Base-by-base conservation (phyloP, 2,113 vertebrate species). In the Ramphastos sulfuratus region DNA sequence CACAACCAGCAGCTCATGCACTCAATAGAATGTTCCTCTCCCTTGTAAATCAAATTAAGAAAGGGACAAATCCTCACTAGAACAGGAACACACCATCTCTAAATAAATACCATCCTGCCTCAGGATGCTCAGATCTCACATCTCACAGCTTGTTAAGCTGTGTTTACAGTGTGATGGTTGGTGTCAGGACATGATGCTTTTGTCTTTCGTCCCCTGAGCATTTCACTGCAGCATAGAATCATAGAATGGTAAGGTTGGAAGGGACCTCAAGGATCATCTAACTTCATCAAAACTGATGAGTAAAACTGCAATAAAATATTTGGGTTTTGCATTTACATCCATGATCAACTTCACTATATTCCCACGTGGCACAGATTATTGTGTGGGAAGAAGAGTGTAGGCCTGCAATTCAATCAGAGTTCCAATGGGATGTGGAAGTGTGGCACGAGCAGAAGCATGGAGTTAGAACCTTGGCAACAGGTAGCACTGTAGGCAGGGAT, bases 321-420 rank as follows among this genome's bases (percentile, higher is more conserved):
- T 65, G 24, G 52, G 19, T 20, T 60, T 54, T 42, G 7, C 28
- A 65, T 69, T 55, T 64, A 67, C 12, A 31, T 75, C 58, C 50
- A 18, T 31, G 3, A 64, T 67, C 37, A 46, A 16, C 75, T 67
- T 25, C 55, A 20, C 73, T 0, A 0, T n/a, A 8, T 44, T 11
- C 23, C 44, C 66, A 71, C 30, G 27, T 1, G 39, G 21, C 0
- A 0, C 21, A 75, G 61, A 67, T 17, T 37, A 81, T 20, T 55
- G 17, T 27, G 35, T 71, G 81, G 52, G 42, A 93, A 75, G 50
- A 82, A 28, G 33, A 73, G 14, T 15, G 44, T 82, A 94, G 93
- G 61, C n/a, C 24, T 91, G 54, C 27, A 55, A 30, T 24, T 56
- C 56, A 59, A 44, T 19, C 1, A 0, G 20, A 67, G 46, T 21